Conservation (phyloP, 2,888 invertebrate genomes). For the Eledone cirrhosa region DNA sequence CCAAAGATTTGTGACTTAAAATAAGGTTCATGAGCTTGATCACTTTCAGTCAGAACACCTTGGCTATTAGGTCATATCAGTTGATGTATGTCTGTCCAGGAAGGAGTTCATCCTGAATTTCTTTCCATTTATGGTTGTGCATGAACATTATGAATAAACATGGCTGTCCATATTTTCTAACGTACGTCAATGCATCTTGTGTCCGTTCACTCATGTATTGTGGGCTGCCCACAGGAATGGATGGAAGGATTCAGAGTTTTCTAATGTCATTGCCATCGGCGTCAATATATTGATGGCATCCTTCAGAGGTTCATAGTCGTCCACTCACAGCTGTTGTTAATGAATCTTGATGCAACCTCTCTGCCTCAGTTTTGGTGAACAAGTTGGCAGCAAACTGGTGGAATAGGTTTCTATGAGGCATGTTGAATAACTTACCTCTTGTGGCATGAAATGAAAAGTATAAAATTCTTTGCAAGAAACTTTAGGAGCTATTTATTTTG, state of each 20-base stretch:
- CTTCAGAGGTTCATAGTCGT: not conserved
- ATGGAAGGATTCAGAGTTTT: not conserved
- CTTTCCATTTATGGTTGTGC: not conserved
- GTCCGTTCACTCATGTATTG: not conserved
- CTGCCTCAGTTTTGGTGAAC: no score
- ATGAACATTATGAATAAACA: not conserved
- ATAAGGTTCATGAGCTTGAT: no score
- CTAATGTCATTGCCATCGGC: not conserved
- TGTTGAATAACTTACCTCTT: no score
- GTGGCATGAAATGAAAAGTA: no score
- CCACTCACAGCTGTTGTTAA: not conserved
- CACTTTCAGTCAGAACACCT: no score
- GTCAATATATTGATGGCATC: not conserved
- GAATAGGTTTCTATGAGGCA: not conserved
- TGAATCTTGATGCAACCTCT: no score
- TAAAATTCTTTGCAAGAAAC: no score
- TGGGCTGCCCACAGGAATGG: not conserved
- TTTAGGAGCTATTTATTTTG: no score
- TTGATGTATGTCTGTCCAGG: not conserved
- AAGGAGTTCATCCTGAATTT: not conserved
- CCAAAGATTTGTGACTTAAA: no score
- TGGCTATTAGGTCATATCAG: not conserved
- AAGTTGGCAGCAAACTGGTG: not conserved
- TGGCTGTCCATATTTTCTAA: not conserved
- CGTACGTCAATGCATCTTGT: not conserved